Base-by-base conservation (phyloP, 2,888 invertebrate genomes). In the Catocala fraxini region DNA sequence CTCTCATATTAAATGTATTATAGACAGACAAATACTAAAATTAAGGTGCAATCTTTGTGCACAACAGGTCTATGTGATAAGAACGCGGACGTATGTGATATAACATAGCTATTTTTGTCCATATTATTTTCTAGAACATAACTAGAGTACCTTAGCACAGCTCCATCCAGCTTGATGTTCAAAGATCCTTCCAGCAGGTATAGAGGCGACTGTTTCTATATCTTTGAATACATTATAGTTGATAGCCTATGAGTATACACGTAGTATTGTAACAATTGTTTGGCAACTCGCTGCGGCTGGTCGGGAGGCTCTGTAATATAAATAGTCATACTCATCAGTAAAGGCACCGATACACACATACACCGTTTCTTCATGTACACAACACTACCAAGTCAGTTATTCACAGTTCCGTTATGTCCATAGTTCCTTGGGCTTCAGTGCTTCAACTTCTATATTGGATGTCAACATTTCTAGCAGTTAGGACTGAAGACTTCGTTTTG, bases 291-390 rank as follows among this genome's bases (percentile, higher is more conserved):
- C 80, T 82, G 88, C 82, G 80, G 81, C 89, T 66, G 86, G 81
- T 85, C 63, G 69, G 87, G 69, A 68, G 84, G 76, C 81, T 92
- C 93, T 93, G 93, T 84, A 93, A 93, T 77, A 85, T 85, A 93
- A 92, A 93, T 92, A 81, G 89, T 93, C 93, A 92, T 69, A 90
- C 63, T 81, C 84, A 85, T 93, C 87, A 93, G 84, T 89, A 84
- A 83, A 69, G 70, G 70, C 5, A 71, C 68, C 58, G 58, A 64
- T 68, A 59, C 68, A 64, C 70, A 67, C 72, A 57, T 59, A 77
- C 86, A 84, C 88, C 87, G 70, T 85, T 86, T 85, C 80, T 84
- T 87, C 83, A 75, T 72, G 48, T 39, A 75, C 80, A 82, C 80
- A 73, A 66, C 77, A 76, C 70, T 76, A 84, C 67, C 58, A 58